Base-by-base conservation (phyloP, 2,797 vertebrate genomes). In the Channa striata region DNA sequence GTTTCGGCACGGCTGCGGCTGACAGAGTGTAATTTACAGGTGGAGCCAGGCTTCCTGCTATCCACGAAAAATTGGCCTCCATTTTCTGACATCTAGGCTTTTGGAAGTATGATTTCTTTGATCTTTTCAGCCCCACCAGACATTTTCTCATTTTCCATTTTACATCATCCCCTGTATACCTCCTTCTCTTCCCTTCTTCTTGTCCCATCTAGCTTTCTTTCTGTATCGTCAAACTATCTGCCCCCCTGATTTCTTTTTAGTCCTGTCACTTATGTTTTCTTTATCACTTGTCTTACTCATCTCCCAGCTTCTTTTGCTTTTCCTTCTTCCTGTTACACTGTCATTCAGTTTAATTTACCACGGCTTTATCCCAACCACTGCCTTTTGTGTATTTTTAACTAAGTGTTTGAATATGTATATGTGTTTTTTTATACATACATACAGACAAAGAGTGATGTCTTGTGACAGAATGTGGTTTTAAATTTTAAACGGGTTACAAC, bases 21-120 rank as follows among this genome's bases (percentile, higher is more conserved):
- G 81, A 83, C 80, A 68, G 74, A 70, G 69, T 79, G 82, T 87
- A 89, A 91, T 91, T 93, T 88, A 87, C 91, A 91, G 91, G 89
- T 92, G 88, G 84, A 90, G 80, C 81, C 84, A 52, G 84, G 82
- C 83, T 74, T 83, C 78, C 76, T 87, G 87, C 85, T 89, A 89
- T 84, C 82, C 73, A 69, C 83, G 71, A 80, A 89, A 91, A 93
- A 93, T 92, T 93, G 89, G 76, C 80, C 87, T 90, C 85, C 71
- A 76, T 93, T 93, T 87, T 90, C 84, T 85, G 91, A 92, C 92
- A 91, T 89, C 80, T 57, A 77, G 70, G 82, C 85, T 91, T 90
- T 90, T 78, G 81, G 77, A 87, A 82, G 86, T 76, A 72, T 80
- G 83, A 87, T 87, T 91, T 87, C 88, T 94, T 93, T 93, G 87